Evolutionary conservation across 2,888 invertebrate species (phyloP).

Genomic region (Panopea generosa): DNA sequence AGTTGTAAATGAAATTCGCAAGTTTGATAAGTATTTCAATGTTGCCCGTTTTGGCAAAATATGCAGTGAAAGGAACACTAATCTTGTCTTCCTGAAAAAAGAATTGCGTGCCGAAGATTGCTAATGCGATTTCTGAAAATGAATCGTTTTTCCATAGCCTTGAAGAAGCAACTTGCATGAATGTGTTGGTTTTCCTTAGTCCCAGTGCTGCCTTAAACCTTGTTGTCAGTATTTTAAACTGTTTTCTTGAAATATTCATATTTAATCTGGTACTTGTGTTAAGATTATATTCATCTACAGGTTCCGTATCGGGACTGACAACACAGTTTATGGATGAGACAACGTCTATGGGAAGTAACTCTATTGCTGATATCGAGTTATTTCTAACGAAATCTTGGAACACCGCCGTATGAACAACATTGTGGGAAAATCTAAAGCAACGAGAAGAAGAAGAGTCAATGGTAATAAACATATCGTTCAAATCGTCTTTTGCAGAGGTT

Average conservation of each 20-base stretch:
- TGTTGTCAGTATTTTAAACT: background rate
- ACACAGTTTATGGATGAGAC: background rate
- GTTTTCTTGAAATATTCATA: background rate
- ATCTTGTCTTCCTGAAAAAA: conserved; percentile 28
- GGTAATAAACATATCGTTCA: background rate
- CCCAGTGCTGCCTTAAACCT: conserved; percentile 8
- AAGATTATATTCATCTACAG: background rate
- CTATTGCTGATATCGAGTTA: background rate
- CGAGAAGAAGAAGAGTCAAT: background rate
- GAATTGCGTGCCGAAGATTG: conserved; percentile 22
- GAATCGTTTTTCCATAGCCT: conserved; percentile 27
- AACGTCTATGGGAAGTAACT: background rate
- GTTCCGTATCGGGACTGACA: background rate
- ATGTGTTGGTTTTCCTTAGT: background rate
- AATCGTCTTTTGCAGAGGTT: background rate
- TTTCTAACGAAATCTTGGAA: background rate
- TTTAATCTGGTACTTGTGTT: background rate
- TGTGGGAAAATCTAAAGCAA: conserved; percentile 1
- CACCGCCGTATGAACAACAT: background rate
- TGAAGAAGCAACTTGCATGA: conserved; percentile 23
- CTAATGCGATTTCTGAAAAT: conserved; percentile 25
- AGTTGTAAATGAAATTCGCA: conserved; percentile 3
- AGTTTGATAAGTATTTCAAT: background rate
- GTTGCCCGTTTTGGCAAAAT: conserved; percentile 17
- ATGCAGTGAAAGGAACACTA: conserved; percentile 1